Base-by-base conservation (phyloP, 2,797 vertebrate genomes). In the Allenopithecus nigroviridis region DNA sequence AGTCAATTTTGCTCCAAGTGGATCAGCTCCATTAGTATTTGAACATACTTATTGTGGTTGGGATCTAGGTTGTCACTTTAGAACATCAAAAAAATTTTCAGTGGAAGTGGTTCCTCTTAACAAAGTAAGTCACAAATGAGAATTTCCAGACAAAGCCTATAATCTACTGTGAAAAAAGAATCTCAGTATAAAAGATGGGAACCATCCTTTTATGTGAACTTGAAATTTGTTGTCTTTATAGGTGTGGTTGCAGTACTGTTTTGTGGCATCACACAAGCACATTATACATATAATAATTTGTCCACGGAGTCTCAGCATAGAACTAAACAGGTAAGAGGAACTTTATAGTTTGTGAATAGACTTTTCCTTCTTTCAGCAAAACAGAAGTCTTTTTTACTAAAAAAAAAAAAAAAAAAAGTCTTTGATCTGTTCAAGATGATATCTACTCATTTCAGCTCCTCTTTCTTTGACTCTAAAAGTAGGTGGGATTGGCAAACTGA, bases 251-350 rank as follows among this genome's bases (percentile, higher is more conserved):
- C 99, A 0, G 99, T 99, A 28, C 98, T 99, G 97, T 99, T 99
- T 98, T 99, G 99, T 87, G 99, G 99, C 86, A 99, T 99, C 97
- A 99, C 99, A 5, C 99, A 99, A 98, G 99, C 99, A 41, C 99
- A 99, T 98, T 99, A 99, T 97, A 99, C 99, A 26, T 99, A 99
- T 92, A 99, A 99, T 98, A 99, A 99, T 98, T 98, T 99, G 97
- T 99, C 99, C 43, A 99, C 99, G 5, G 99, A 99, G 91, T 99
- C 99, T 55, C 99, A 99, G 97, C 99, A 99, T 97, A 98, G 99
- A 97, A 99, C 99, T 88, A 99, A 99, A 97, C 99, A 99, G 99
- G 99, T 99, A 98, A 98, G 99, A 97, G 21, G 86, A 93, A 92
- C 75, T 83, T 95, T 70, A 55, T 78, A 86, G 55, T 91, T 91